phyloP scores from a whole-genome alignment of 2,113 vertebrate species.

The Paracanthobrama guichenoti region DNA sequence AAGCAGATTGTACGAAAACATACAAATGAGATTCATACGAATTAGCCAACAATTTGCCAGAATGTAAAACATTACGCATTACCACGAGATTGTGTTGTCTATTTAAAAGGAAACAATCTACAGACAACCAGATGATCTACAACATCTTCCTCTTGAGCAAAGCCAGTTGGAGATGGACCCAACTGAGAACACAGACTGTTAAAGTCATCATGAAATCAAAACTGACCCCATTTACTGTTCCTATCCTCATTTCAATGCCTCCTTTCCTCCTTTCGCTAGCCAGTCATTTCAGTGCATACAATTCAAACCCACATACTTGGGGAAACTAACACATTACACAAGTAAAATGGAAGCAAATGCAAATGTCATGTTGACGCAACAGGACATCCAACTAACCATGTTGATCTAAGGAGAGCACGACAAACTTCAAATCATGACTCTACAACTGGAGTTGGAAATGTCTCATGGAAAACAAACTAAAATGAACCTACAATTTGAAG shows the following conservation, averaged over 20 bases:
- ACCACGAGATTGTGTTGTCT: too few species aligned
- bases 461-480: neutral
- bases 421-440: neutral
- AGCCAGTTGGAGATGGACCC: neutral
- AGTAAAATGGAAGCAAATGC: neutral
- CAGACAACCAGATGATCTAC: neutral
- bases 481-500: neutral
- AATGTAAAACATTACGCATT: too few species aligned
- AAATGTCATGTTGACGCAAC: neutral
- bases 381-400: neutral
- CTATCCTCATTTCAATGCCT: neutral
- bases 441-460: neutral
- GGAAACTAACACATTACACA: neutral
- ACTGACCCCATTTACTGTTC: neutral
- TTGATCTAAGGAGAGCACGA: neutral
- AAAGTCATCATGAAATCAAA: neutral
- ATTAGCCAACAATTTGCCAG: too few species aligned
- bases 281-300: neutral
- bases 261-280: neutral
- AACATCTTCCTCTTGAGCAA: neutral
- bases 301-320: neutral
- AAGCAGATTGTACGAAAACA: too few species aligned
- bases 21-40: too few species aligned
- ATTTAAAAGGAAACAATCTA: neutral
- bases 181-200: neutral